These are phyloP conservation scores for Tinea semifulvella DNA, from an alignment of 2,888 invertebrate species.

Conservation along the genomic window DNA sequence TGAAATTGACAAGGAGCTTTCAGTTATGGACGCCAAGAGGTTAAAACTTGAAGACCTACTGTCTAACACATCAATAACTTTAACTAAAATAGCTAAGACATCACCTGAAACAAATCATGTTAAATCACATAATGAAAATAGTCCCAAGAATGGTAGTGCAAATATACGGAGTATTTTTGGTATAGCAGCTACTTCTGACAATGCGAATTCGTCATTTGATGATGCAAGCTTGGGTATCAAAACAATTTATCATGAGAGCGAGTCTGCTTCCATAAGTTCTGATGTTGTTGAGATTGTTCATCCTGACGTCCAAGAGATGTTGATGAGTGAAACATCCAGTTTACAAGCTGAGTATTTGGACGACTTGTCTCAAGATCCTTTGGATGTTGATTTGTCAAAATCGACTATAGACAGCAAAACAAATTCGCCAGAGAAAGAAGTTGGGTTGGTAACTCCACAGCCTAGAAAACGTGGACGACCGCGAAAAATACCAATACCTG, in stretches of 20 bases:
- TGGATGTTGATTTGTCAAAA: conserved; percentile 42
- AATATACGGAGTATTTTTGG: conserved; percentile 53
- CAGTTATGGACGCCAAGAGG: conserved; percentile 46
- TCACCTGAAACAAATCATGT: conserved; percentile 37
- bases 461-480: conserved; percentile 59
- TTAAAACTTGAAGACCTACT: conserved; percentile 53
- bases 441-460: conserved; percentile 40
- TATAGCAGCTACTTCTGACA: neutral
- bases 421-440: neutral
- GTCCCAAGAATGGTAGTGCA: conserved; percentile 62
- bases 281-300: conserved; percentile 37
- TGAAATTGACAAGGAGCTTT: conserved; percentile 38
- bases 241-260: conserved; percentile 22
- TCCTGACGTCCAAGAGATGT: conserved; percentile 43
- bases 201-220: neutral
- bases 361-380: conserved; percentile 53
- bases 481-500: conserved; percentile 48
- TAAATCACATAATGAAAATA: conserved; percentile 50
- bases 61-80: conserved; percentile 45
- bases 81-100: conserved; percentile 37
- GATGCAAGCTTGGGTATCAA: neutral
- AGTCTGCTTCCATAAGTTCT: conserved; percentile 45
- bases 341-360: conserved; percentile 29
- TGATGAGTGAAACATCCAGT: conserved; percentile 55
- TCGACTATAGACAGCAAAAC: neutral